Conservation (phyloP, 2,797 vertebrate species). For the Propithecus perrieri region DNA sequence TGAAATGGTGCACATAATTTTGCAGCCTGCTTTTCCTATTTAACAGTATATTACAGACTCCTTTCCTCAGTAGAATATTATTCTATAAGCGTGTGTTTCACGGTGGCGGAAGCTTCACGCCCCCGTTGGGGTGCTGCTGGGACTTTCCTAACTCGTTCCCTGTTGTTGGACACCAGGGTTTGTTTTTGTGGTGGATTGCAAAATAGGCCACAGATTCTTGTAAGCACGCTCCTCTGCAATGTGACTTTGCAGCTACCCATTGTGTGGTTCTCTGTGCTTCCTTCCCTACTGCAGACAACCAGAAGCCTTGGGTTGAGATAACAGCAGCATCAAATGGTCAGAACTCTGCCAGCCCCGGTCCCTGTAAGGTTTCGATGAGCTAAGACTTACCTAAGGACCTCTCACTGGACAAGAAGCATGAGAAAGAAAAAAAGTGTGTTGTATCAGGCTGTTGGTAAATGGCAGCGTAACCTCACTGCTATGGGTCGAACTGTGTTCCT, state of each 20-base stretch:
- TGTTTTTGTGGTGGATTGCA: not conserved
- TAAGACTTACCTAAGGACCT: not conserved
- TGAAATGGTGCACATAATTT: not conserved
- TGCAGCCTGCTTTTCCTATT: not conserved
- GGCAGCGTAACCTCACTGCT: not conserved
- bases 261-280: not conserved
- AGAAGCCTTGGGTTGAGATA: not conserved
- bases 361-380: not conserved
- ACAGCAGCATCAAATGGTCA: accelerated
- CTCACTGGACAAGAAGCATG: not conserved
- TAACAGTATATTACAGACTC: not conserved
- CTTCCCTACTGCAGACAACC: not conserved
- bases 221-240: not conserved
- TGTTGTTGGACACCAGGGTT: not conserved
- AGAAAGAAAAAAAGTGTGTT: not conserved
- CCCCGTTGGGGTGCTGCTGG: not conserved
- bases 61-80: not conserved
- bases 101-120: not conserved
- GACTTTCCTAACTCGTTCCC: not conserved
- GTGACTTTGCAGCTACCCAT: not conserved
- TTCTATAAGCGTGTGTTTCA: not conserved
- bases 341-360: not conserved
- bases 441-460: not conserved
- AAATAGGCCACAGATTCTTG: not conserved
- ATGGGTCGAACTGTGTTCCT: not conserved